Evolutionary conservation across 2,113 vertebrate species (phyloP).

Genomic region (Stictonetta naevosa): DNA sequence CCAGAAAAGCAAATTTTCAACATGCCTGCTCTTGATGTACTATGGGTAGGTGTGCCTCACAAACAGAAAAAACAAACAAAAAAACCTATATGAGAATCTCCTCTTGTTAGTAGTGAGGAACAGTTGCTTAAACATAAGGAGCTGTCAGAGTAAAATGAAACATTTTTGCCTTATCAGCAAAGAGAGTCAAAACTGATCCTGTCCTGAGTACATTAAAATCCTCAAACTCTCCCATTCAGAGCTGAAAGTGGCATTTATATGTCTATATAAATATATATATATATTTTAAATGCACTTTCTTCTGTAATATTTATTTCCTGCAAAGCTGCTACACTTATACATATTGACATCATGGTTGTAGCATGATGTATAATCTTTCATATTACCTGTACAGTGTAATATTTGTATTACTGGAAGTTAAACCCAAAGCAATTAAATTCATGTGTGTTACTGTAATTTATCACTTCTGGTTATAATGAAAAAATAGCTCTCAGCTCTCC

Average conservation of each 20-base stretch:
- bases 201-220: not conserved
- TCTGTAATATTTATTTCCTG: too few relatives aligned
- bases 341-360: not conserved
- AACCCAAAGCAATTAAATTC: not conserved
- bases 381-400: not conserved
- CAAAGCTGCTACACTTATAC: not conserved
- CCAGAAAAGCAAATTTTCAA: constrained; percentile 54
- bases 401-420: not conserved
- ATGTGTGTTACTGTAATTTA: not conserved
- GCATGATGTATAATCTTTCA: not conserved
- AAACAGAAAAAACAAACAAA: constrained; percentile 12
- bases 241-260: not conserved
- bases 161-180: not conserved
- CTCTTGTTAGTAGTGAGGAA: not conserved
- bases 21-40: not conserved
- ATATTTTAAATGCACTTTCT: not conserved
- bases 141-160: constrained; percentile 8
- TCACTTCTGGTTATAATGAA: not conserved
- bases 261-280: not conserved
- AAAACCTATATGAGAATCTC: not conserved
- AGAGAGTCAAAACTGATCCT: not conserved
- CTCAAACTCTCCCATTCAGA: not conserved
- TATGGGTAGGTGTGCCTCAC: not conserved
- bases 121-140: not conserved
- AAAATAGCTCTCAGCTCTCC: not conserved